Evolutionary conservation across 2,888 invertebrate genomes (phyloP), one percentile per base, ranked within the genome.

Genomic region (Oscheius onirici): DNA sequence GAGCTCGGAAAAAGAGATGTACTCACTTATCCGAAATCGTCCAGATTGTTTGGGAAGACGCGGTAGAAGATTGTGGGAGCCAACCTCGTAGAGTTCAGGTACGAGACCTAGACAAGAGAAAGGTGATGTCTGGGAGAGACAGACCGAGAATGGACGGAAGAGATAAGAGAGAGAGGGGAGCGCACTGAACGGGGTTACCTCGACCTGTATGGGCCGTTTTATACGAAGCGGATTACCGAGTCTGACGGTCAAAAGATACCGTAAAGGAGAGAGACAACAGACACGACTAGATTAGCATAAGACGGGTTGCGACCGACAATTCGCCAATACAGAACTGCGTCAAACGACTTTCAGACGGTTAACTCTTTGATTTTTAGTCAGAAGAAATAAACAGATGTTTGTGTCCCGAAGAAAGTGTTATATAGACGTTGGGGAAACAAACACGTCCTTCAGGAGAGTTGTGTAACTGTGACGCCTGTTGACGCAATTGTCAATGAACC

Each of bases 11-110:
- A 11, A 8, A 8, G 8, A 13, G 8, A 8, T 43, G 43, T 43
- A 24, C 54, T 51, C 44, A 63, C 70, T 52, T 70, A 70, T 46
- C 70, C 70, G 54, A 70, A 70, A 54, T 70, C 70, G 70, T 70
- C 70, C 52, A 70, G 63, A 52, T 70, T 70, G 63, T 51, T 54
- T 34, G 51, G 54, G 55, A 54, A 70, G 63, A 52, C 63, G 54
- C 70, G 70, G 70, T 44, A 70, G 46, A 70, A 22, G 52, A 70
- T 44, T 63, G 52, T 17, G 15, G 70, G 55, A 61, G 70, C 70
- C 70, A 70, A 70, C 52, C 51, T 70, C 52, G 69, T 60, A 69
- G 69, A 52, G 41, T 40, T 34, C 26, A 66, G 60, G 60, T 58
- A 69, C 51, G 69, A 60, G 69, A 69, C 55, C 67, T 54, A 24